Percentiles rank a stretch among this genome's conserved stretches.
Evolutionary conservation across 2,888 invertebrate species (phyloP).

Genomic region (Eueremaeus valkanovi): DNA sequence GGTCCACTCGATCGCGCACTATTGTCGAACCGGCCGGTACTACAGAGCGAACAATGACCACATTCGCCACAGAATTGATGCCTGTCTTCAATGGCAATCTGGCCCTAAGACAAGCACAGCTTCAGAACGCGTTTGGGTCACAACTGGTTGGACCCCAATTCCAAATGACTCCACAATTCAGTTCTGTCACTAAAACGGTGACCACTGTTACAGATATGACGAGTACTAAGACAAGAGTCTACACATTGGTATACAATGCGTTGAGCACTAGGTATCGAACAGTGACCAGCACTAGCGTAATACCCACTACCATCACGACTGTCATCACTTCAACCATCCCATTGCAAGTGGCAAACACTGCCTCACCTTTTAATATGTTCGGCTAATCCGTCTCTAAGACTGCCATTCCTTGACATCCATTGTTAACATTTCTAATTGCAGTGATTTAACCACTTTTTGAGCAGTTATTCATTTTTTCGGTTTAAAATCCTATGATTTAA

Average conservation of each 20-base stretch:
- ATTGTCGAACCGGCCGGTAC: conserved; percentile 47
- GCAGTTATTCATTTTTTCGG: neutral
- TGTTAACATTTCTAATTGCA: neutral
- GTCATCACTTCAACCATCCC: conserved; percentile 38
- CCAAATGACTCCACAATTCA: conserved; percentile 25
- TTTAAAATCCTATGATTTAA: too few species aligned
- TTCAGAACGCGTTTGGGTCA: conserved; percentile 43
- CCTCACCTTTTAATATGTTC: conserved; percentile 22
- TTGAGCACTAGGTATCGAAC: conserved; percentile 48
- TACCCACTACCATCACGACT: conserved; percentile 47
- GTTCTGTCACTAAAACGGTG: conserved; percentile 24
- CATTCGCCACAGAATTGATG: conserved; percentile 46
- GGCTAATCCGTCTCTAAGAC: conserved; percentile 24
- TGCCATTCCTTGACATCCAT: neutral
- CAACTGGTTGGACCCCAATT: conserved; percentile 39
- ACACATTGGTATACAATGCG: conserved; percentile 48
- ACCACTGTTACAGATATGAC: conserved; percentile 47
- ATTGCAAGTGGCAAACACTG: conserved; percentile 23
- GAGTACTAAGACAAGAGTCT: conserved; percentile 46
- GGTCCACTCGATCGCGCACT: conserved; percentile 47
- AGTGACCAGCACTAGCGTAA: conserved; percentile 47
- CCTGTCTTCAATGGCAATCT: conserved; percentile 45
- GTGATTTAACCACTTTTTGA: conserved; percentile 5
- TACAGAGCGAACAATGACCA: conserved; percentile 45
- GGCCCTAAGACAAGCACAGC: conserved; percentile 44